Percentiles rank a stretch among this genome's conserved stretches.
phyloP scores from a whole-genome alignment of 2,888 invertebrate species.

The Acrobasis consociella region DNA sequence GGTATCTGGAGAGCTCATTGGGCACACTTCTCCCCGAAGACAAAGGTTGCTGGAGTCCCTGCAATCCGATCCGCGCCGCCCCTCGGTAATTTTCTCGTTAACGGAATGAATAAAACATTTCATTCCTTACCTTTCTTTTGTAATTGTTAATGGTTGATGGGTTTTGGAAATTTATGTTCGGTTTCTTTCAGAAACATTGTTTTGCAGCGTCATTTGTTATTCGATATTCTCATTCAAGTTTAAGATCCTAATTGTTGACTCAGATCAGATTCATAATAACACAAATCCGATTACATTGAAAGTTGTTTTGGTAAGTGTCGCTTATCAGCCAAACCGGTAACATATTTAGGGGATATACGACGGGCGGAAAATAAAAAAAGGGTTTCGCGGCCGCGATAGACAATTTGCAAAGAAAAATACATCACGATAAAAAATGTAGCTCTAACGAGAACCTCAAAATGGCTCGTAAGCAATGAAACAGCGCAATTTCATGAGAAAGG shows the following conservation, averaged over 20 bases:
- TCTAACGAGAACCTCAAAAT: constrained; percentile 75
- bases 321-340: constrained; percentile 34
- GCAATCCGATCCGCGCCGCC: constrained; percentile 77
- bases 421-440: constrained; percentile 71
- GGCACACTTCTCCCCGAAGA: constrained; percentile 74
- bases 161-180: constrained; percentile 75
- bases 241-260: constrained; percentile 42
- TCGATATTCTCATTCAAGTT: constrained; percentile 49
- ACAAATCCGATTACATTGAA: neutral
- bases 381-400: constrained; percentile 45
- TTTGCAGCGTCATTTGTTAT: constrained; percentile 60
- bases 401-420: constrained; percentile 67
- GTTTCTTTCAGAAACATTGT: constrained; percentile 59
- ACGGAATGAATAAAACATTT: constrained; percentile 82
- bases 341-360: constrained; percentile 30
- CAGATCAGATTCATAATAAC: constrained; percentile 36
- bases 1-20: constrained; percentile 72
- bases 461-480: constrained; percentile 79
- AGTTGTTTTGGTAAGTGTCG: constrained; percentile 15
- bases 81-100: constrained; percentile 82
- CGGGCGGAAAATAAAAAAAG: constrained; percentile 47
- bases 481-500: constrained; percentile 78
- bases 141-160: constrained; percentile 81
- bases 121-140: constrained; percentile 80
- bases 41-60: constrained; percentile 74